Evolutionary conservation across 2,797 vertebrate species (phyloP).

Genomic region (Gobionotothen gibberifrons): DNA sequence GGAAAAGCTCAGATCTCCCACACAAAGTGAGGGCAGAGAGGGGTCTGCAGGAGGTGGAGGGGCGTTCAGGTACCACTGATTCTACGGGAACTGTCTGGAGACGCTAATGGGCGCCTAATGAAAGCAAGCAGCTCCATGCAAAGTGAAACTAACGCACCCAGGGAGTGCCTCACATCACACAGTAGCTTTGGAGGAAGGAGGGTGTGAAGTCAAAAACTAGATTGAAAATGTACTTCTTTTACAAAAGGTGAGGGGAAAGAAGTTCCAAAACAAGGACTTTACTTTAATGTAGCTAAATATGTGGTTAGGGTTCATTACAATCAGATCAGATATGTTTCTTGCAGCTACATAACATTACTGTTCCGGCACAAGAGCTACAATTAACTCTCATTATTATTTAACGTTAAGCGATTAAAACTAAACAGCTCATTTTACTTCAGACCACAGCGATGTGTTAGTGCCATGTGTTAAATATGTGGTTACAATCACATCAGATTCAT

Average conservation of each 20-base stretch:
- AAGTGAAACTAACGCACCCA: neutral
- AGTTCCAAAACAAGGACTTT: conserved; percentile 7
- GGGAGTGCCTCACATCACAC: conserved; percentile 21
- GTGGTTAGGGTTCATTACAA: too few relatives aligned
- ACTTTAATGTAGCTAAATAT: neutral
- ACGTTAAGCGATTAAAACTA: conserved; percentile 31
- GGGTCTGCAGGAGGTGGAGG: conserved; percentile 33
- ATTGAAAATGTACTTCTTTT: neutral
- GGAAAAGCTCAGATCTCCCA: conserved; percentile 73
- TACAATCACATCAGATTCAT: neutral
- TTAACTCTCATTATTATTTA: conserved; percentile 43
- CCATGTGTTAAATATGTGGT: neutral
- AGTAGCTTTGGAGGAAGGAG: conserved; percentile 7
- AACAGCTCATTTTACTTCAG: conserved; percentile 17
- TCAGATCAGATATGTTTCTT: too few relatives aligned
- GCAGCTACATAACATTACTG: neutral
- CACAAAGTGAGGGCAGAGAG: conserved; percentile 61
- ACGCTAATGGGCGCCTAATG: conserved; percentile 32
- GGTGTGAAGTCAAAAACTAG: neutral
- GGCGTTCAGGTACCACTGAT: conserved; percentile 43
- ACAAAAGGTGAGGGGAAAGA: neutral
- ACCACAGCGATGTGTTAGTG: neutral
- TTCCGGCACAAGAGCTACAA: conserved; percentile 15
- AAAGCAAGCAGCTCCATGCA: conserved; percentile 32
- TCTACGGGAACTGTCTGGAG: conserved; percentile 37